Base-by-base conservation (phyloP, 1,140 invertebrate species). In the Bursaphelenchus mucronatus region DNA sequence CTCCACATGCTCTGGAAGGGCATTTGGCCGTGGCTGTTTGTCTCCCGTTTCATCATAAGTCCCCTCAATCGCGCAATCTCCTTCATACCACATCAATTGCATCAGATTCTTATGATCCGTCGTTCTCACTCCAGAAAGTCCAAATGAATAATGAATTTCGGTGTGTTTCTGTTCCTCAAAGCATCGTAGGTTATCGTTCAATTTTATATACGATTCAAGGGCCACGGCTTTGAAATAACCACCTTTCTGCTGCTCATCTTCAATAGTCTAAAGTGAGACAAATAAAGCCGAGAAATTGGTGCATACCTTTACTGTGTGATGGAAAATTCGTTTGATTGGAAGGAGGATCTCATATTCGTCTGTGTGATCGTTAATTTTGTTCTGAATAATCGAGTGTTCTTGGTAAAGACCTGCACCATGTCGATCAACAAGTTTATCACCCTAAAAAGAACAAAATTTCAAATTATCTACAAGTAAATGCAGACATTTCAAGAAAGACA, bases 141-240 rank as follows among this genome's bases (percentile, higher is more conserved):
- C 66, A 51, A 69, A 68, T 10, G 66, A 53, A 55, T 68, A 68
- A 15, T 46, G 55, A 44, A 68, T 39, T 61, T 56, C 50, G 41
- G 46, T 39, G 13, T 51, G 53, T 21, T 68, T 64, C 54, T 68
- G 66, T 61, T 68, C 53, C 55, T 68, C 66, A 46, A 59, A 68
- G 13, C 40, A 51, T 47, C 66, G 13, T 0, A 68, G 66, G 40
- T 68, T 68, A n/a, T 68, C 67, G 21, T 68, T 68, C n/a, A 68
- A 30, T 40, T 64, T 64, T 51, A 68, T 68, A 21, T 68, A 68
- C 7, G 66, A 68, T 17, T 46, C 66, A 30, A 68, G 39, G 1
- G 66, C 52, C 8, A 66, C 57, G 17, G 66, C 66, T 68, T 63
- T 52, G 43, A 68, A 68, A 46, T 58, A 68, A 21, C 68, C 68